Evolutionary conservation across 2,113 vertebrate genomes (phyloP).

Genomic region (Python bivittatus): DNA sequence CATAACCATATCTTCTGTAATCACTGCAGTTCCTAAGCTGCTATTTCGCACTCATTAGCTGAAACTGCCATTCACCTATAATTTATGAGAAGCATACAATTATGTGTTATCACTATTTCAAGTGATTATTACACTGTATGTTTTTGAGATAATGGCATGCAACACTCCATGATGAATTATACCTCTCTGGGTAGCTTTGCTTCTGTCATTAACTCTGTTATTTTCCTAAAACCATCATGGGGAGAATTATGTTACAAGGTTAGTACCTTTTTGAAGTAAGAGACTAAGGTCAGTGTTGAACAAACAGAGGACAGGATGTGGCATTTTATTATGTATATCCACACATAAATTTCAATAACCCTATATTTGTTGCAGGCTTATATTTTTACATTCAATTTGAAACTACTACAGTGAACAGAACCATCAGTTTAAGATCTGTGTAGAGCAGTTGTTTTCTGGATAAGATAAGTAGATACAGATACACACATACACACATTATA

Average conservation of each 20-base stretch:
- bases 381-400: conserved; percentile 2
- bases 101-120: conserved; percentile 79
- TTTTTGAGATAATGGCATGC: conserved; percentile 76
- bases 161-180: conserved; percentile 73
- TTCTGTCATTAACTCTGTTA: conserved; percentile 74
- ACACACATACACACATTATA: neutral
- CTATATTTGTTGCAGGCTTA: neutral
- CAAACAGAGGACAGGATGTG: neutral
- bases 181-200: conserved; percentile 68
- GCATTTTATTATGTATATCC: neutral
- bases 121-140: conserved; percentile 79
- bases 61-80: conserved; percentile 80
- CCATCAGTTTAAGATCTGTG: neutral
- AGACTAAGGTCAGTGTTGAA: conserved; percentile 34
- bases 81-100: conserved; percentile 80
- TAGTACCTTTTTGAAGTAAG: conserved; percentile 47
- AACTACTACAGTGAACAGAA: neutral
- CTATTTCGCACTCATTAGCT: conserved; percentile 75
- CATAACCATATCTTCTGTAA: conserved; percentile 75
- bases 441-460: neutral
- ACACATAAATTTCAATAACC: neutral
- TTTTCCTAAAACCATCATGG: conserved; percentile 65
- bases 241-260: conserved; percentile 48
- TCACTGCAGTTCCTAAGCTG: conserved; percentile 69
- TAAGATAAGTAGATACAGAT: neutral